Base-by-base conservation (phyloP, 2,113 vertebrate species). In the Antechinus stuartii region DNA sequence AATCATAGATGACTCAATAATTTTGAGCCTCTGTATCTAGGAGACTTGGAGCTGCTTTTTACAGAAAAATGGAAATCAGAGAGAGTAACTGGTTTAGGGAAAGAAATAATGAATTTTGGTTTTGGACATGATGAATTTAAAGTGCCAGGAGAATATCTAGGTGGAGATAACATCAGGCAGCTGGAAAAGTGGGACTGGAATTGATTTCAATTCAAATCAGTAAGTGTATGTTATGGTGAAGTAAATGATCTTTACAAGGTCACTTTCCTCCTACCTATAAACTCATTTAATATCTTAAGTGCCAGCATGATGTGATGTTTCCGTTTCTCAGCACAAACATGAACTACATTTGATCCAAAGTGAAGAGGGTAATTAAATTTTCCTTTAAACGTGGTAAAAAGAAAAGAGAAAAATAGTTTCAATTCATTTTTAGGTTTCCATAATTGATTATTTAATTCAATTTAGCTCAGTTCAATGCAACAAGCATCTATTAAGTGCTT, bases 241-340 rank as follows among this genome's bases (percentile, higher is more conserved):
- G 68, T 84, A 84, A 84, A 84, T 84, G 68, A 84, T 84, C 68
- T 84, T 84, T 84, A 84, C 68, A 84, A 84, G 68, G 68, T 84
- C 68, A 84, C 68, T 84, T 84, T 84, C 68, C 68, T 84, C 6
- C n/a, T 42, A 42, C 68, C 68, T 84, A 84, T 84, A 84, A 84
- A 84, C 68, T 84, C 68, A 84, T 84, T 84, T 84, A 84, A 84
- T 84, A 84, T 84, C 68, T 84, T 84, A 84, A 84, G 68, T 84
- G 68, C 68, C n/a, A 42, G 68, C 68, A 84, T 84, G 68, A 84
- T 84, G 68, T 84, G 68, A 84, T 84, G n/a, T 42, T 84, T 84
- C 35, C 19, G 16, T 84, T 84, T 84, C 68, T 84, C n/a, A 84
- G 68, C 68, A 84, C n/a, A 84, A 84, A 84, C 68, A 84, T 84